Percentiles rank a stretch among this genome's conserved stretches.
phyloP scores from a whole-genome alignment of 2,888 invertebrate genomes.

The Amphimallon solstitiale region DNA sequence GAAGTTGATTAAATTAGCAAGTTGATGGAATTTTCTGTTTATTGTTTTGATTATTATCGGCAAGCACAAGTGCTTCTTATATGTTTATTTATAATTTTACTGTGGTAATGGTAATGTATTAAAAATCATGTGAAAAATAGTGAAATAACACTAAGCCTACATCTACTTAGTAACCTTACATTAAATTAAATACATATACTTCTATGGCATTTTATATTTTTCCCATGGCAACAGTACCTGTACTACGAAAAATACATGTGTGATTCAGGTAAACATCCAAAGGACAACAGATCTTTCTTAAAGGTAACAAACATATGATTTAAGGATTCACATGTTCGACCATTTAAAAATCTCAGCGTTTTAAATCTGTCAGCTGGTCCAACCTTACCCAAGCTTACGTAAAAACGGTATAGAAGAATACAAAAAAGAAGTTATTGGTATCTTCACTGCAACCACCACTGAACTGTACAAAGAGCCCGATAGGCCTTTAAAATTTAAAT shows the following conservation, averaged over 20 bases:
- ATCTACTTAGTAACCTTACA: too few relatives aligned
- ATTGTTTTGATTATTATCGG: too few relatives aligned
- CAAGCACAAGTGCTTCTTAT: too few relatives aligned
- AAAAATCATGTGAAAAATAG: too few relatives aligned
- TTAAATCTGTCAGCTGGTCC: slow-evolving; percentile 24
- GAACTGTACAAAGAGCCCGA: not conserved
- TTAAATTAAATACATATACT: too few relatives aligned
- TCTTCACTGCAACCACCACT: too few relatives aligned
- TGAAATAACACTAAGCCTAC: too few relatives aligned
- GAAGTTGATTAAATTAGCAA: too few relatives aligned
- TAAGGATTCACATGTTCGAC: slow-evolving; percentile 12
- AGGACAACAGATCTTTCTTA: not conserved
- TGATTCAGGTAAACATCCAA: slow-evolving; percentile 15
- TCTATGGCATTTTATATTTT: slow-evolving; percentile 1
- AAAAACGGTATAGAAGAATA: not conserved
- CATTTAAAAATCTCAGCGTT: slow-evolving; percentile 26
- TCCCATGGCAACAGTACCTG: slow-evolving; percentile 2
- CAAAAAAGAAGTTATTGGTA: not conserved
- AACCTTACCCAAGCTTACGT: slow-evolving; percentile 1
- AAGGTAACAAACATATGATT: slow-evolving; percentile 8
- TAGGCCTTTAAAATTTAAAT: slow-evolving; percentile 10
- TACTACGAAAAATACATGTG: not conserved
- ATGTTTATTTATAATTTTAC: too few relatives aligned
- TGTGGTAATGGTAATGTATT: too few relatives aligned
- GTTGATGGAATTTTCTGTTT: too few relatives aligned